Base-by-base conservation (phyloP, 2,113 vertebrate species). In the Pluvialis apricaria region DNA sequence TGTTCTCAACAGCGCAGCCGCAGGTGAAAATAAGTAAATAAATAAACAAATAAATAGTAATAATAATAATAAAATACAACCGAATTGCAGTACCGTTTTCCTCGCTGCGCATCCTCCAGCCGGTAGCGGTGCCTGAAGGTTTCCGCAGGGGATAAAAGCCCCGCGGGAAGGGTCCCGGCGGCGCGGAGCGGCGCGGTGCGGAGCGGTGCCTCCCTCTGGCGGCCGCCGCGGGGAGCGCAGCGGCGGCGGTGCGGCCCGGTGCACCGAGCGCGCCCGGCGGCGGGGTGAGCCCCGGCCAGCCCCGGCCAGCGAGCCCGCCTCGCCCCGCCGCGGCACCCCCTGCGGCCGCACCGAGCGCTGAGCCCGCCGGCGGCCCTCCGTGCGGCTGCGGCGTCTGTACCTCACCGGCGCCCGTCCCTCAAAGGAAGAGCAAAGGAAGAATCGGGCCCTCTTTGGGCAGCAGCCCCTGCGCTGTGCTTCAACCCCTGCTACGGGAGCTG, bases 1-100 rank as follows among this genome's bases (percentile, higher is more conserved):
- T n/a, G n/a, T n/a, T 13, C 25, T 6, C 61, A 11, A 11, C 20
- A 7, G 28, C 22, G 3, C 57, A 19, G 55, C 38, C 4, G 20
- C 61, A 5, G 38, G 24, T 34, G 5, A 31, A 49, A 24, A 38
- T n/a, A n/a, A n/a, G n/a, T n/a, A n/a, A n/a, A n/a, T n/a, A n/a
- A n/a, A n/a, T n/a, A n/a, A n/a, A n/a, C n/a, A n/a, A n/a, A n/a
- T n/a, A n/a, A n/a, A n/a, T n/a, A n/a, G n/a, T n/a, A n/a, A n/a
- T n/a, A 36, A 34, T 6, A 20, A 22, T 7, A 36, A 19, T 8
- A 26, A 22, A 31, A 51, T 13, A 3, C 3, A 2, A 25, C 7
- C 1, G 3, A 10, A 52, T n/a, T 28, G 20, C n/a, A 15, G 1
- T 0, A 13, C 5, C 7, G 2, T 2, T 13, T 10, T 16, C 28